Evolutionary conservation across 2,888 invertebrate species (phyloP), one percentile per base, ranked within the genome.

Genomic region (Lysandra bellargus): DNA sequence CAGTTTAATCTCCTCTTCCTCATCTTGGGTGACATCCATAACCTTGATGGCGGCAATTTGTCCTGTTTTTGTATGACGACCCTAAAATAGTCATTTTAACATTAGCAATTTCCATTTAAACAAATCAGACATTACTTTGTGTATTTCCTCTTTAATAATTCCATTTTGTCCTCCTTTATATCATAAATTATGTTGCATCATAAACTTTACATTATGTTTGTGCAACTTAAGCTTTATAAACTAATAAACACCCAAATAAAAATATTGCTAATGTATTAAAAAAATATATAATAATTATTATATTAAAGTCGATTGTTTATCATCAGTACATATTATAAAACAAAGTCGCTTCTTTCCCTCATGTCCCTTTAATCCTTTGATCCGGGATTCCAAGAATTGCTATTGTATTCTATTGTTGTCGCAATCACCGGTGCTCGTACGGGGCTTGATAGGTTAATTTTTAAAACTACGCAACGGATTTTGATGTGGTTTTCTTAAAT

Each of bases 1-100:
- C 87, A 99, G 95, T 93, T 99, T 99, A 85, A 99, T 99, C 96
- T 99, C 99, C 95, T 99, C 99, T 90, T 99, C 99, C 93, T 99
- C 99, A 91, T 99, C 99, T 96, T 99, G 99, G 85, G 99, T 99
- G 87, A 99, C 99, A 94, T 99, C 99, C 99, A 99, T 99, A 90
- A 99, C 99, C 96, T 99, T 99, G 95, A 99, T 99, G 92, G 99
- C 99, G 84, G 99, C 99, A 95, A 99, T 96, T 95, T 99, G 99
- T 84, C 99, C 99, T 85, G 99, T 99, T 96, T 99, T 99, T 84
- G 99, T 99, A 95, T 99, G 99, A 81, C 99, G 98, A 83, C 99
- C 99, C 98, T 99, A 92, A 80, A 83, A 88, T 84, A 81, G 74
- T 78, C 73, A 40, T 72, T 1, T 40, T 17, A 44, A 61, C 60